Conservation (phyloP, 1,140 invertebrate genomes). For the Listronotus bonariensis region DNA sequence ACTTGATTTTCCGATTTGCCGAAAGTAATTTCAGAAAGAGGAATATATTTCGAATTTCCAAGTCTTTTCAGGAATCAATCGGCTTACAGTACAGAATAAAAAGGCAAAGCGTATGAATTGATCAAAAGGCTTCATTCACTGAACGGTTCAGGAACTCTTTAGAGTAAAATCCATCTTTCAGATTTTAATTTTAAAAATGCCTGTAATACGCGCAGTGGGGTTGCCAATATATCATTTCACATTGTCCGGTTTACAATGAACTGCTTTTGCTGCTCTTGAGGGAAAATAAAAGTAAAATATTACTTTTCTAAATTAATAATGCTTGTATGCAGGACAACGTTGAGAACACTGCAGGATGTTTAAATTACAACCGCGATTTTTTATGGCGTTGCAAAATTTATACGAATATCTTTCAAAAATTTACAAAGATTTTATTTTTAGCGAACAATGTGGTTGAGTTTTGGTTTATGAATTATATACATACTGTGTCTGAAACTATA, state of each 20-base stretch:
- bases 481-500: too few relatives aligned
- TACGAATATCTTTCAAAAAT: neutral
- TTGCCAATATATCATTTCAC: conserved; percentile 7
- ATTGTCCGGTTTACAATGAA: conserved; percentile 4
- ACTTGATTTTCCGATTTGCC: conserved; percentile 23
- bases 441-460: too few relatives aligned
- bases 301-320: conserved; percentile 23
- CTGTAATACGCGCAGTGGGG: conserved; percentile 10
- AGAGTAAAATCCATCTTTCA: conserved; percentile 31
- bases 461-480: too few relatives aligned
- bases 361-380: conserved; percentile 11
- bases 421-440: too few relatives aligned
- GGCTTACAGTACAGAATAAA: conserved; percentile 29
- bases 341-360: conserved; percentile 5
- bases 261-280: conserved; percentile 2
- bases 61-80: conserved; percentile 37
- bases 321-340: conserved; percentile 7
- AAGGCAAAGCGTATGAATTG: conserved; percentile 5
- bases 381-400: conserved; percentile 4
- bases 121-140: neutral
- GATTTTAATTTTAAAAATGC: conserved; percentile 37
- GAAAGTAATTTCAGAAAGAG: conserved; percentile 28
- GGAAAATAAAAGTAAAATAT: conserved; percentile 6
- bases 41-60: conserved; percentile 25
- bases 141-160: conserved; percentile 30